Evolutionary conservation across 2,797 vertebrate genomes (phyloP).

Genomic region (Xyrichtys novacula): DNA sequence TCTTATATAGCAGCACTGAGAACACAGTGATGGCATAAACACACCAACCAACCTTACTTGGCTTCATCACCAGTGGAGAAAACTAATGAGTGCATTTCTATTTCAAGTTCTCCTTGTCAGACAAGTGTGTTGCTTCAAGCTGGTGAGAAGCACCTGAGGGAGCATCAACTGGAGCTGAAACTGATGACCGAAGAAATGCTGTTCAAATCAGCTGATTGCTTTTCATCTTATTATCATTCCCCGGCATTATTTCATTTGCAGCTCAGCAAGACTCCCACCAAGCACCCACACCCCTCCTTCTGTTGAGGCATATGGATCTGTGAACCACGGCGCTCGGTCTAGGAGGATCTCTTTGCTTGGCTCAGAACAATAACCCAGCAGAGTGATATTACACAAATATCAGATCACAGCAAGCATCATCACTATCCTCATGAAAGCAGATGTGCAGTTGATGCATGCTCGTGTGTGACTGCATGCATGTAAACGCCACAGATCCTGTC

Average conservation of each 20-base stretch:
- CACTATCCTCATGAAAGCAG: conserved; percentile 30
- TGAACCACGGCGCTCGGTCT: conserved; percentile 48
- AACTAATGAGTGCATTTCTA: conserved; percentile 42
- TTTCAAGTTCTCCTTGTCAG: conserved; percentile 42
- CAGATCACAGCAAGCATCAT: conserved; percentile 11
- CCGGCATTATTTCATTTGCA: conserved; percentile 82
- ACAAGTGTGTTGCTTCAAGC: conserved; percentile 16
- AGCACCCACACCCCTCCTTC: conserved; percentile 69
- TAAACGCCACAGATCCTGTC: conserved; percentile 40
- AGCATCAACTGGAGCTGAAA: conserved; percentile 33
- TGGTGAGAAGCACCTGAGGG: conserved; percentile 43
- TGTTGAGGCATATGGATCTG: conserved; percentile 75
- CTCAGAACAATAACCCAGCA: conserved; percentile 22
- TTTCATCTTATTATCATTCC: conserved; percentile 75
- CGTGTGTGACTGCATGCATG: conserved; percentile 33
- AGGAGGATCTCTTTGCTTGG: conserved; percentile 36
- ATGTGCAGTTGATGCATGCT: conserved; percentile 28
- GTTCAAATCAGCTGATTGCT: conserved; percentile 72
- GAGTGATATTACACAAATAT: conserved; percentile 45
- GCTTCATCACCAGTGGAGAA: conserved; percentile 21
- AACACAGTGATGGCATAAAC: not conserved
- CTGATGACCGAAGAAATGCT: conserved; percentile 70
- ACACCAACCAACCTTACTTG: conserved; percentile 15
- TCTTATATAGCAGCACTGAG: not conserved
- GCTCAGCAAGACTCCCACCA: conserved; percentile 73